Evolutionary conservation across 2,797 vertebrate species (phyloP).

Genomic region (Gymnothorax reevesii): DNA sequence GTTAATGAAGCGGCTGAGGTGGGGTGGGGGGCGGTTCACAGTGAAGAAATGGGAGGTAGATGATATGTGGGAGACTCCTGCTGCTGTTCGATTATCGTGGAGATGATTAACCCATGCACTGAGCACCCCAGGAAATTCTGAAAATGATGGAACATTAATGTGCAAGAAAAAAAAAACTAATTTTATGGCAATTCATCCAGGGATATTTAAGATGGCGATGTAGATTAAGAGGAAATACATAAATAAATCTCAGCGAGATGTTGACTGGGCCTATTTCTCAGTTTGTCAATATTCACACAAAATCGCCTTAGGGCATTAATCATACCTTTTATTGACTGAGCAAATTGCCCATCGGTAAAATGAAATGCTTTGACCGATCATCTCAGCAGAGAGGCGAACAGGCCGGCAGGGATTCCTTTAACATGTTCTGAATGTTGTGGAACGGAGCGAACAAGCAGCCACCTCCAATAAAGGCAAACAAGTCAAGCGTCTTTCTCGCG

Average conservation of each 20-base stretch:
- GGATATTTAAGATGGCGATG: background rate
- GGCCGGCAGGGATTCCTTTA: background rate
- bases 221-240: background rate
- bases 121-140: background rate
- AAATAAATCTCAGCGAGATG: background rate
- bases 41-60: background rate
- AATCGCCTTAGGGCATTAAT: background rate
- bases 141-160: conserved; percentile 8
- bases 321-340: background rate
- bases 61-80: background rate
- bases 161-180: background rate
- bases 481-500: conserved; percentile 54
- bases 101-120: conserved; percentile 16
- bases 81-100: background rate
- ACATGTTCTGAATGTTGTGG: background rate
- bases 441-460: conserved; percentile 20
- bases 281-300: background rate
- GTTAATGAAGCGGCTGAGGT: background rate
- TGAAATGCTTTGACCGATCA: background rate
- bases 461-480: conserved; percentile 36
- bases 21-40: background rate
- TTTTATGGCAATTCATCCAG: background rate
- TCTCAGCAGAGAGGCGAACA: background rate
- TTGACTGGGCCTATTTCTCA: background rate
- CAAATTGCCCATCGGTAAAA: background rate